These are phyloP conservation scores for Agrochola circellaris DNA, from an alignment of 2,888 invertebrate genomes.

Conservation along the genomic window DNA sequence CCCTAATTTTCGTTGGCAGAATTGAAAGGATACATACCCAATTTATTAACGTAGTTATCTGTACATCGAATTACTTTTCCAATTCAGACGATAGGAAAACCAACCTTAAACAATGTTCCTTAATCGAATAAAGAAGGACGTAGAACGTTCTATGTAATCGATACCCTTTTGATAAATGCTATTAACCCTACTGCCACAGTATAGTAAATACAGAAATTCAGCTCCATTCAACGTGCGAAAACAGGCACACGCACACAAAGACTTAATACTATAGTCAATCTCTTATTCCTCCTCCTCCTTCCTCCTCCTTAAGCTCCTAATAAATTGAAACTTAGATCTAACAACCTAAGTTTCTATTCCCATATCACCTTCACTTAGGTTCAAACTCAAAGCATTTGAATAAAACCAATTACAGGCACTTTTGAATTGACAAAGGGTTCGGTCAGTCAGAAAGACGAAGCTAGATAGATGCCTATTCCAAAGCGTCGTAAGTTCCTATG, in stretches of 20 bases:
- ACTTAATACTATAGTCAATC: too few relatives aligned
- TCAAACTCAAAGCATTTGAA: background rate
- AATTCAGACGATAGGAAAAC: constrained; percentile 21
- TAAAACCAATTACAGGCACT: background rate
- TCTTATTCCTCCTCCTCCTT: too few relatives aligned
- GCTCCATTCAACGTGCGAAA: background rate
- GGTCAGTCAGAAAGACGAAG: background rate
- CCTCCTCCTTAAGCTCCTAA: too few relatives aligned
- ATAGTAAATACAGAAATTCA: background rate
- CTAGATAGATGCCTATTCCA: background rate
- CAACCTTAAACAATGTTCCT: constrained; percentile 4
- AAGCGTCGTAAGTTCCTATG: background rate
- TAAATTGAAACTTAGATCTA: too few relatives aligned
- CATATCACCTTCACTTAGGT: too few relatives aligned
- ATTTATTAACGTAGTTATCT: background rate
- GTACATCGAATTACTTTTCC: background rate
- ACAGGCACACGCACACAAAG: too few relatives aligned
- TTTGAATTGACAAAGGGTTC: background rate
- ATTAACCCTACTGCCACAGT: constrained; percentile 14
- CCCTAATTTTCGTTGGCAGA: background rate
- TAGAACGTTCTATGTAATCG: constrained; percentile 44
- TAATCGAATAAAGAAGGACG: constrained; percentile 48
- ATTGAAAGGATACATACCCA: background rate
- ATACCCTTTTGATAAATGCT: constrained; percentile 57
- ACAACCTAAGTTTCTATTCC: too few relatives aligned